Conservation (phyloP, 2,797 vertebrate genomes). For the Sebastes itinus region DNA sequence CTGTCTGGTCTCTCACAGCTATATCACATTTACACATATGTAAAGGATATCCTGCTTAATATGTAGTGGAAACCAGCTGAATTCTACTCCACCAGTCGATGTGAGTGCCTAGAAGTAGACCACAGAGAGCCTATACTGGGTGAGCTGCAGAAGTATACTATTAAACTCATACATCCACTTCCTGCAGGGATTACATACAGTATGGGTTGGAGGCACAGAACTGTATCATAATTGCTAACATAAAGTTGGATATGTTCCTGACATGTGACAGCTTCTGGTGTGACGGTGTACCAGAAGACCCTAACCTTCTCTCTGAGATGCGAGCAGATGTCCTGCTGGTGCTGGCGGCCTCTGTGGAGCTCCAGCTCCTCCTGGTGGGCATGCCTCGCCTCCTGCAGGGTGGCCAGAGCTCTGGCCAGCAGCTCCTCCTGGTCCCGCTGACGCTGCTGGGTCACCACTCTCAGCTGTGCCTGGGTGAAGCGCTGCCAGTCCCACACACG, state of each 20-base stretch:
- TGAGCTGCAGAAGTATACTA: background rate
- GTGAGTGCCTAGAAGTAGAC: slow-evolving; percentile 8
- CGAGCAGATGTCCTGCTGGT: slow-evolving; percentile 88
- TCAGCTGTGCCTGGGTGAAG: slow-evolving; percentile 81
- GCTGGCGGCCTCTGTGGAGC: slow-evolving; percentile 79
- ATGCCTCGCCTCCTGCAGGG: slow-evolving; percentile 85
- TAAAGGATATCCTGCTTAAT: background rate
- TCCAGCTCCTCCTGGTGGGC: slow-evolving; percentile 80
- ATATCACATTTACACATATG: slow-evolving; percentile 8
- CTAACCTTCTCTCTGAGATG: slow-evolving; percentile 90
- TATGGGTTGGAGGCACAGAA: background rate
- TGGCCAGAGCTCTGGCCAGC: slow-evolving; percentile 77
- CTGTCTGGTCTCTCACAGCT: slow-evolving; percentile 11
- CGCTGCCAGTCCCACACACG: slow-evolving; percentile 78
- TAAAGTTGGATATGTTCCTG: slow-evolving; percentile 8
- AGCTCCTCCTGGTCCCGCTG: slow-evolving; percentile 79
- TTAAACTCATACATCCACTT: slow-evolving; percentile 8
- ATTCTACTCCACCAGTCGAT: background rate
- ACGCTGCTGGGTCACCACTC: slow-evolving; percentile 79
- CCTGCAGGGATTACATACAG: background rate
- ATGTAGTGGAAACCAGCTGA: background rate
- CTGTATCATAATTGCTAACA: background rate
- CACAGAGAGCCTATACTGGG: background rate
- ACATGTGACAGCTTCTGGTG: background rate
- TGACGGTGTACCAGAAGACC: background rate